Conservation (phyloP, 2,888 invertebrate species). For the Rotaria sp. region DNA sequence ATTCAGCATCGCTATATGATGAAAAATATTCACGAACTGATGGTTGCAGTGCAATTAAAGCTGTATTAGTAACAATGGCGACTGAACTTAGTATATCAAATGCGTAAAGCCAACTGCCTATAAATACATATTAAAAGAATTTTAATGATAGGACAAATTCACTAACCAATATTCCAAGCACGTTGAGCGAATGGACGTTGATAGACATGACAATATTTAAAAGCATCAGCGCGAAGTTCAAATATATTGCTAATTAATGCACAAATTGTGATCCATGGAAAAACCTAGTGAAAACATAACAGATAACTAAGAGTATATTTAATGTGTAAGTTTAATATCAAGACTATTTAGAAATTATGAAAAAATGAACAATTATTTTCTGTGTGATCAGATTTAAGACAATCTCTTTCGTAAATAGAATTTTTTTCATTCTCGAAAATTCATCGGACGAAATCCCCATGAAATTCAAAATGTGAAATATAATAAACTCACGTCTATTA, state of each 20-base stretch:
- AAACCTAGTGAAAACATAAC: slow-evolving; percentile 52
- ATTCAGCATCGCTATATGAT: slow-evolving; percentile 56
- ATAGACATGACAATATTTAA: slow-evolving; percentile 67
- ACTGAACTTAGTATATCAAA: slow-evolving; percentile 66
- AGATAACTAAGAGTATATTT: background rate
- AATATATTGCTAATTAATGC: slow-evolving; percentile 69
- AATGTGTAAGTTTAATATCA: background rate
- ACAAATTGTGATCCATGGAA: slow-evolving; percentile 69
- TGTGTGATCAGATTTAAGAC: no score
- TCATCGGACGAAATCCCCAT: no score
- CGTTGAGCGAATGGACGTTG: slow-evolving; percentile 65
- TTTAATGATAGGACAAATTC: background rate
- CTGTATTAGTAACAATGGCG: slow-evolving; percentile 68
- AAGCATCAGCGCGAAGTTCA: slow-evolving; percentile 69
- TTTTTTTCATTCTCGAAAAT: no score
- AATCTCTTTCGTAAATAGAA: no score
- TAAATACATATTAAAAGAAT: background rate
- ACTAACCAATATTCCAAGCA: slow-evolving; percentile 63
- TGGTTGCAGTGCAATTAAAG: slow-evolving; percentile 66
- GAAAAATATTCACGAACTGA: slow-evolving; percentile 59
- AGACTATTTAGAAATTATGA: no score
- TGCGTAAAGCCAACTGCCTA: slow-evolving; percentile 57
- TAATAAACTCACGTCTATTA: no score
- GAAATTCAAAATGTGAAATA: no score
- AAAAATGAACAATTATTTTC: no score